Evolutionary conservation across 2,113 vertebrate genomes (phyloP).

Genomic region (Abramis brama): DNA sequence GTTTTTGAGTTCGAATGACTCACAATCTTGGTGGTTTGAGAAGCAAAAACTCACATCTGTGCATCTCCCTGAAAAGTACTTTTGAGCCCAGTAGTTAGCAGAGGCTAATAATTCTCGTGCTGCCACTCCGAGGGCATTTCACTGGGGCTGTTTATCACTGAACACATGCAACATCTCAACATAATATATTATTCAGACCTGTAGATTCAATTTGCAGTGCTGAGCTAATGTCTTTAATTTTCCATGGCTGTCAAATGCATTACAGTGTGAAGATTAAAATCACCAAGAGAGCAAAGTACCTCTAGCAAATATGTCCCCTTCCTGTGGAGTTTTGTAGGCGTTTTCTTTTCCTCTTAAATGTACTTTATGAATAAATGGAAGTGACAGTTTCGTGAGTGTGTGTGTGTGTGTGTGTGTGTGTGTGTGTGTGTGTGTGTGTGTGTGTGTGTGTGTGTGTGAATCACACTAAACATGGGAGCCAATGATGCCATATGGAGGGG

Average conservation of each 20-base stretch:
- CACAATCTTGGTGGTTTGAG: slow-evolving; percentile 35
- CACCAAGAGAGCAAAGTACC: slow-evolving; percentile 50
- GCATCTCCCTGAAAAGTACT: slow-evolving; percentile 27
- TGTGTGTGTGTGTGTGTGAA: neutral
- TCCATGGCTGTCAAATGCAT: slow-evolving; percentile 60
- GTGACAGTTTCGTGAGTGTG: slow-evolving; percentile 2
- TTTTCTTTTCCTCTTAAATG: slow-evolving; percentile 32
- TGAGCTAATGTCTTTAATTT: slow-evolving; percentile 62
- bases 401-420: neutral
- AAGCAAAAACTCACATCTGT: slow-evolving; percentile 43
- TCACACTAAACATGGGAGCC: slow-evolving; percentile 17
- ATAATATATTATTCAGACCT: slow-evolving; percentile 52
- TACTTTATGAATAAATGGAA: slow-evolving; percentile 47
- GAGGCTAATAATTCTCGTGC: slow-evolving; percentile 52
- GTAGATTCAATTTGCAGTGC: slow-evolving; percentile 51
- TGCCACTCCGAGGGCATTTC: slow-evolving; percentile 49
- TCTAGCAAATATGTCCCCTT: slow-evolving; percentile 38
- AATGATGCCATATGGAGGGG: slow-evolving; percentile 43
- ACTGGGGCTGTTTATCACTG: slow-evolving; percentile 61
- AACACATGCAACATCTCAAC: slow-evolving; percentile 55
- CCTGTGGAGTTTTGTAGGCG: slow-evolving; percentile 30
- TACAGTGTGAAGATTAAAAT: slow-evolving; percentile 56
- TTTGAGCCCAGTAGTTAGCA: slow-evolving; percentile 44
- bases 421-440: neutral
- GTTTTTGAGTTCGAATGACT: neutral